Evolutionary conservation across 2,888 invertebrate species (phyloP).

Genomic region (Plemyria rubiginata): DNA sequence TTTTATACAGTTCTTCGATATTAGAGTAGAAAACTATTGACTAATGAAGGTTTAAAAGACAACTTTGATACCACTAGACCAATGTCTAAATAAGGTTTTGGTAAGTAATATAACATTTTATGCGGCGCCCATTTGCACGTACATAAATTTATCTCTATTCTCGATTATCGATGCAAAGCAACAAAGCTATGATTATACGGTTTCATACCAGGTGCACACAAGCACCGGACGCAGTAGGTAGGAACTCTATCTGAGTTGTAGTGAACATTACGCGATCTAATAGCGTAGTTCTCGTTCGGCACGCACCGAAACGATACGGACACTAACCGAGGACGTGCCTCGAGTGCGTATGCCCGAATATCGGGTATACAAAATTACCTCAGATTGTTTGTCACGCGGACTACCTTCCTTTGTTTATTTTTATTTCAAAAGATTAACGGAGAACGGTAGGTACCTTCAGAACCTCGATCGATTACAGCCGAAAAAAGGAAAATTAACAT

Average conservation of each 20-base stretch:
- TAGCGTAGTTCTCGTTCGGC: conserved; percentile 25
- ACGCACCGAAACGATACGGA: conserved; percentile 28
- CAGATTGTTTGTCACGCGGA: conserved; percentile 17
- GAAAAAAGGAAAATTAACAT: too few species aligned
- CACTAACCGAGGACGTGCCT: conserved; percentile 30
- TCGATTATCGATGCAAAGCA: conserved; percentile 46
- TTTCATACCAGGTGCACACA: conserved; percentile 26
- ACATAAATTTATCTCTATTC: conserved; percentile 62
- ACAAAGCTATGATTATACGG: conserved; percentile 28
- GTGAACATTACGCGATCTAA: conserved; percentile 28
- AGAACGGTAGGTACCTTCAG: neutral
- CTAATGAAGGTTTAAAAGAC: too few species aligned
- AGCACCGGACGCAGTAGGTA: conserved; percentile 15
- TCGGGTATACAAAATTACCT: conserved; percentile 13
- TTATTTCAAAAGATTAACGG: neutral
- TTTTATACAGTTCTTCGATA: too few species aligned
- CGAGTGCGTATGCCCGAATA: conserved; percentile 26
- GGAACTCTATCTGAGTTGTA: conserved; percentile 20
- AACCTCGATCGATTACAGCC: neutral
- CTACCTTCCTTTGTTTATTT: conserved; percentile 14
- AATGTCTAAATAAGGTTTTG: conserved; percentile 32
- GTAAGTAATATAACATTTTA: too few species aligned
- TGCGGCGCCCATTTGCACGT: conserved; percentile 53
- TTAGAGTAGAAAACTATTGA: too few species aligned
- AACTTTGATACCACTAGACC: too few species aligned